These are phyloP conservation scores for Mimumesa dahlbomi DNA, from an alignment of 2,888 invertebrate genomes.

Conservation along the genomic window DNA sequence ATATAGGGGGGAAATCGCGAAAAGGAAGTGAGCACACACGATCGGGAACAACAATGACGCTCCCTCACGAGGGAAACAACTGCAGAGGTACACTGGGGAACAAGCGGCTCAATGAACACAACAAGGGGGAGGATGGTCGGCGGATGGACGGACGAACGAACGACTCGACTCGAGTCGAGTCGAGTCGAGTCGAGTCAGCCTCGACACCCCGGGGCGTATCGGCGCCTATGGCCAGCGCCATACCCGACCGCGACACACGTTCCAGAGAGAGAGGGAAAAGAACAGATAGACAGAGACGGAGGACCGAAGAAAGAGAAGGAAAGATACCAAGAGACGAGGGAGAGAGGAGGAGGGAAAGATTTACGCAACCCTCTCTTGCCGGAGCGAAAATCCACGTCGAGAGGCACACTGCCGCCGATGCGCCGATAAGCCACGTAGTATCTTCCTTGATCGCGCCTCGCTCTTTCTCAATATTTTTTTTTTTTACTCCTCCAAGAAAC, in stretches of 20 bases:
- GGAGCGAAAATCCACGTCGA: conserved; percentile 68
- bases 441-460: conserved; percentile 47
- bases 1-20: conserved; percentile 39
- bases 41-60: conserved; percentile 42
- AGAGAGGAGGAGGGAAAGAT: conserved; percentile 58
- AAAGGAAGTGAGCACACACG: conserved; percentile 47
- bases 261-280: conserved; percentile 42
- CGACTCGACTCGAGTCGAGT: conserved; percentile 44
- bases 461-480: conserved; percentile 31
- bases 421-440: conserved; percentile 68
- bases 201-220: conserved; percentile 70
- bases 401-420: conserved; percentile 66
- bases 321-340: conserved; percentile 32
- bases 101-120: conserved; percentile 68
- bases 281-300: conserved; percentile 37
- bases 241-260: conserved; percentile 62
- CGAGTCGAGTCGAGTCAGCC: conserved; percentile 56
- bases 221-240: conserved; percentile 70
- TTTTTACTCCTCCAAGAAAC: conserved; percentile 43
- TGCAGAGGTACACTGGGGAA: conserved; percentile 60
- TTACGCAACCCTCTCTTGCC: conserved; percentile 78
- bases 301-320: conserved; percentile 29
- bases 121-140: conserved; percentile 68
- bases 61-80: conserved; percentile 55
- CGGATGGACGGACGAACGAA: conserved; percentile 62